Conservation (phyloP, 2,888 invertebrate genomes). For the Sarcophaga subvicina region DNA sequence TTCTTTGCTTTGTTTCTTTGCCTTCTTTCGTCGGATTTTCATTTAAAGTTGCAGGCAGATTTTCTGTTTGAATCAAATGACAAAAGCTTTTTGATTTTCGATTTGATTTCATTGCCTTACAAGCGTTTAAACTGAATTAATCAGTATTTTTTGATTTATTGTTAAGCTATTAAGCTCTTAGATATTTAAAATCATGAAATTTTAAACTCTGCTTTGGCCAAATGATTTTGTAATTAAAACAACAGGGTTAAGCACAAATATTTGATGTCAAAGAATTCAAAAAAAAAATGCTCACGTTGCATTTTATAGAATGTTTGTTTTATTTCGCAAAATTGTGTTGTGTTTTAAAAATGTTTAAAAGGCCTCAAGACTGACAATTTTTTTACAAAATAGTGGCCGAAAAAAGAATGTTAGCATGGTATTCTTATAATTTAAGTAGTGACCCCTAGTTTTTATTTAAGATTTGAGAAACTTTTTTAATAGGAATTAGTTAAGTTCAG, state of each 20-base stretch:
- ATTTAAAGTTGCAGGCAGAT: neutral
- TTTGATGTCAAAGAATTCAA: too few species aligned
- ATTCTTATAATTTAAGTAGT: too few species aligned
- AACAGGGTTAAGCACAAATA: neutral
- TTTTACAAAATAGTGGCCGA: too few species aligned
- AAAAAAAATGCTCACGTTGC: too few species aligned
- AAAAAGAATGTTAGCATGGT: too few species aligned
- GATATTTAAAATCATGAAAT: neutral
- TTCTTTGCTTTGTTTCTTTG: neutral
- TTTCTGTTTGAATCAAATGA: constrained; percentile 34
- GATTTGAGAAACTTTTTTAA: too few species aligned
- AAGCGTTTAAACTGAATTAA: neutral
- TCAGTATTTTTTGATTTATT: neutral
- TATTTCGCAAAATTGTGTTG: too few species aligned
- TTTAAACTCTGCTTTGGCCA: neutral
- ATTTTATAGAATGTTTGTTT: too few species aligned
- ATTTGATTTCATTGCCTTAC: neutral
- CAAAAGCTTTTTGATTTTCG: constrained; percentile 13
- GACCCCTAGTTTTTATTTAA: too few species aligned
- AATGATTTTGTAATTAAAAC: neutral
- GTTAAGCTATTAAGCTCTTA: neutral
- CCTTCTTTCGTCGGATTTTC: neutral
- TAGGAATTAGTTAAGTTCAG: too few species aligned
- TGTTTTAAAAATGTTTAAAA: too few species aligned
- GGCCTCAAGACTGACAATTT: too few species aligned